Evolutionary conservation across 2,888 invertebrate genomes (phyloP).

Genomic region (Norana najaformis): DNA sequence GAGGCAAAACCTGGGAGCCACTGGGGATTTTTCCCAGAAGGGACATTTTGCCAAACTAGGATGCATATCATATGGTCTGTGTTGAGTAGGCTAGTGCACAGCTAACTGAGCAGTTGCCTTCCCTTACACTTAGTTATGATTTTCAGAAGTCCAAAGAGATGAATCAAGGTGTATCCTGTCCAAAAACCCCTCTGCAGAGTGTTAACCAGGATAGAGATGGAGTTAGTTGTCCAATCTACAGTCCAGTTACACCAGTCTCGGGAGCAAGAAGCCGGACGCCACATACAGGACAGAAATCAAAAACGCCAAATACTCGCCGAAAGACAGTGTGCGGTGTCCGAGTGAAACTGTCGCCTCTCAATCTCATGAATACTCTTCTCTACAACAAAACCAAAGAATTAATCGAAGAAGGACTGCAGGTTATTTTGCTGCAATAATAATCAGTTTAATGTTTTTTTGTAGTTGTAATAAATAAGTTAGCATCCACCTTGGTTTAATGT

Average conservation of each 20-base stretch:
- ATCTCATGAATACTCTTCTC: background rate
- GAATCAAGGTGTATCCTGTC: background rate
- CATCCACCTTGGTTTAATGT: no score
- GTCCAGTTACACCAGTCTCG: background rate
- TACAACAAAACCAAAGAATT: conserved; percentile 5
- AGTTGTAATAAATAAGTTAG: background rate
- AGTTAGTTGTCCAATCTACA: background rate
- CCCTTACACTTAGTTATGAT: background rate
- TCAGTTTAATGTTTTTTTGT: background rate
- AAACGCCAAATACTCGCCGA: background rate
- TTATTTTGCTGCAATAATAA: background rate
- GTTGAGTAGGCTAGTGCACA: background rate
- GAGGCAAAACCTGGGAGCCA: no score
- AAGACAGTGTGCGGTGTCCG: background rate
- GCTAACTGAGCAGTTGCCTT: background rate
- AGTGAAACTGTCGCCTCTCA: background rate
- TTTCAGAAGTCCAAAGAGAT: background rate
- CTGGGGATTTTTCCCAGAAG: no score
- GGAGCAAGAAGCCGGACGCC: background rate
- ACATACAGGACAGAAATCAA: background rate
- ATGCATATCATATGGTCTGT: no score
- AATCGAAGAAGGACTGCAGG: background rate
- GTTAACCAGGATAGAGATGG: background rate
- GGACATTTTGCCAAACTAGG: no score
- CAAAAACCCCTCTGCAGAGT: conserved; percentile 13